Percentiles rank a stretch among this genome's conserved stretches.
Conservation (phyloP, 2,888 invertebrate species). For the Watsonalla binaria region DNA sequence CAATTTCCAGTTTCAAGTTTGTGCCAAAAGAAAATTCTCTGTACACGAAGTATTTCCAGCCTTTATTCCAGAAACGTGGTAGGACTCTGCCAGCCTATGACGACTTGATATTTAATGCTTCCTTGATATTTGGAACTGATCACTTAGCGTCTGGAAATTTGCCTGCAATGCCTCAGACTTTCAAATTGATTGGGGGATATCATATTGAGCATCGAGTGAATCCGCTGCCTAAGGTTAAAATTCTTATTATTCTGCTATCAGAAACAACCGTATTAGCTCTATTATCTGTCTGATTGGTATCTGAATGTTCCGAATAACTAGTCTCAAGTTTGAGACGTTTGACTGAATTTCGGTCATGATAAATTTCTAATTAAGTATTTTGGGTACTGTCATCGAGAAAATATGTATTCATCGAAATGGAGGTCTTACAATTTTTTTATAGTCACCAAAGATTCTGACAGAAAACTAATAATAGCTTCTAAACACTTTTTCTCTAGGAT, state of each 20-base stretch:
- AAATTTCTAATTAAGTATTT: no score
- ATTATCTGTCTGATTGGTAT: no score
- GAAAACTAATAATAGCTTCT: neutral
- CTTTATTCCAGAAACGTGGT: constrained; percentile 20
- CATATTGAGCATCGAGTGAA: constrained; percentile 38
- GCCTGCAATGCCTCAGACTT: constrained; percentile 41
- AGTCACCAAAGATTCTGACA: neutral
- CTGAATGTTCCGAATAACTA: no score
- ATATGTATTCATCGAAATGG: no score
- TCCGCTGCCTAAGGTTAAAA: constrained; percentile 38
- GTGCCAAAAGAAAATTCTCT: constrained; percentile 1
- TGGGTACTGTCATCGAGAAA: no score
- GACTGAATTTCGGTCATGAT: no score
- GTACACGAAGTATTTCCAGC: constrained; percentile 11
- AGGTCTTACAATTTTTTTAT: no score
- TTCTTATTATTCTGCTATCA: no score
- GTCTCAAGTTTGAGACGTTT: no score
- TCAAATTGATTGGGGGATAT: constrained; percentile 46
- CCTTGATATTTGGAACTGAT: constrained; percentile 50
- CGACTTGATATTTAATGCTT: constrained; percentile 36
- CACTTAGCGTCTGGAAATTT: constrained; percentile 39
- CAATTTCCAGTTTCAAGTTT: constrained; percentile 6
- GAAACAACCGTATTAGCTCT: no score
- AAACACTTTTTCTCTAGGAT: constrained; percentile 23
- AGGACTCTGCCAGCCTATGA: constrained; percentile 28